A percentile compares a stretch with the other conserved stretches of the same genome.
phyloP scores from a whole-genome alignment of 2,888 invertebrate genomes.

The Apoda limacodes region DNA sequence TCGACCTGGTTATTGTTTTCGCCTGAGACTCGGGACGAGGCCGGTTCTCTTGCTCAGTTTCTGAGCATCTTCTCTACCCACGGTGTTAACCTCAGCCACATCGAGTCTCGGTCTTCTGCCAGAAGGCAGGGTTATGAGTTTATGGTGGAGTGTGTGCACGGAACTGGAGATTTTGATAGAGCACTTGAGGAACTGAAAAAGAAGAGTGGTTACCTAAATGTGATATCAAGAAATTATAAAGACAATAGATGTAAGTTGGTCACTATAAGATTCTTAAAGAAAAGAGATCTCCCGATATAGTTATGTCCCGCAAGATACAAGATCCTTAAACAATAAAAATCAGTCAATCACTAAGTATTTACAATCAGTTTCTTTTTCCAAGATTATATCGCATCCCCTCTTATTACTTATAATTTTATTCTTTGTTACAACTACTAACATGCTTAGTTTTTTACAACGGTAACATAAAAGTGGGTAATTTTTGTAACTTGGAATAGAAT shows the following conservation, averaged over 20 bases:
- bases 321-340: neutral
- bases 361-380: neutral
- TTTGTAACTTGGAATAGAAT: too few relatives aligned
- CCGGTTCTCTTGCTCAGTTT: slow-evolving; percentile 90
- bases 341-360: neutral
- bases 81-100: slow-evolving; percentile 88
- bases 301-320: neutral
- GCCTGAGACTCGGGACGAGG: slow-evolving; percentile 80
- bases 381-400: too few relatives aligned
- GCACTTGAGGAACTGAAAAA: slow-evolving; percentile 81
- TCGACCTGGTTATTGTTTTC: slow-evolving; percentile 90
- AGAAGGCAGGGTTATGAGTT: slow-evolving; percentile 89
- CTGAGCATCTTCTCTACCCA: slow-evolving; percentile 88
- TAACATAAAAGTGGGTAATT: too few relatives aligned
- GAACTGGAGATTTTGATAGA: slow-evolving; percentile 77
- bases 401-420: too few relatives aligned
- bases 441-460: too few relatives aligned
- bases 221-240: slow-evolving; percentile 89
- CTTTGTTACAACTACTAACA: too few relatives aligned
- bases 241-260: slow-evolving; percentile 76
- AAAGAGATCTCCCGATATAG: neutral
- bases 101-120: slow-evolving; percentile 91
- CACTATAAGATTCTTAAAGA: neutral
- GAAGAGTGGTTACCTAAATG: slow-evolving; percentile 82
- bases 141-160: slow-evolving; percentile 91